Base-by-base conservation (phyloP, 1,140 invertebrate species). In the Argopecten irradians region DNA sequence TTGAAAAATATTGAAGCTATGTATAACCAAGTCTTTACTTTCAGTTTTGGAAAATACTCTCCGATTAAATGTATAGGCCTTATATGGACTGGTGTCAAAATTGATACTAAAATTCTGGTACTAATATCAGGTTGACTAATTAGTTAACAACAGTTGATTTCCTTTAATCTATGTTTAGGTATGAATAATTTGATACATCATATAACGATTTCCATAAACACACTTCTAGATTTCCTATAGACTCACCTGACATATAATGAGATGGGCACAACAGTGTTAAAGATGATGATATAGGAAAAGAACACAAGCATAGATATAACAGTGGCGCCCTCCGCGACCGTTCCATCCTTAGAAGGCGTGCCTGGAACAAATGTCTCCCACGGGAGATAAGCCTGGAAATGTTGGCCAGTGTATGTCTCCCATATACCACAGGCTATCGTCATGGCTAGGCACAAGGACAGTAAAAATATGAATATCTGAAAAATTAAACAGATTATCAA, bases 231-330 rank as follows among this genome's bases (percentile, higher is more conserved):
- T n/a, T n/a, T n/a, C n/a, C n/a, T n/a, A 82, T 5, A 36, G 13
- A 92, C 96, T 95, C 94, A 98, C 98, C 97, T 99, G 92, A 99
- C 99, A 96, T 99, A 99, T 71, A 99, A 97, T 90, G 99, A 99
- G 95, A 99, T 99, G 96, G 99, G 99, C 96, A 99, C 99, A 90
- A 99, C 98, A 91, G 99, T 99, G 96, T 99, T 99, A 93, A 99
- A 97, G 90, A 99, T 98, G 95, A 99, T 99, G 92, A 99, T 98
- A 96, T 99, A 99, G 0, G 99, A 99, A 96, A 99, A 99, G 96
- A 99, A 99, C 41, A 99, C 98, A 41, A 99, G 97, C 87, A 99
- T 96, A 87, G 99, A 98, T 93, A 99, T 99, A 86, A 99, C 97
- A 85, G 98, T 97, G 71, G 98, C 97, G 91, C 98, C 98, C 71